Evolutionary conservation across 2,797 vertebrate species (phyloP).

Genomic region (Silurus aristotelis): DNA sequence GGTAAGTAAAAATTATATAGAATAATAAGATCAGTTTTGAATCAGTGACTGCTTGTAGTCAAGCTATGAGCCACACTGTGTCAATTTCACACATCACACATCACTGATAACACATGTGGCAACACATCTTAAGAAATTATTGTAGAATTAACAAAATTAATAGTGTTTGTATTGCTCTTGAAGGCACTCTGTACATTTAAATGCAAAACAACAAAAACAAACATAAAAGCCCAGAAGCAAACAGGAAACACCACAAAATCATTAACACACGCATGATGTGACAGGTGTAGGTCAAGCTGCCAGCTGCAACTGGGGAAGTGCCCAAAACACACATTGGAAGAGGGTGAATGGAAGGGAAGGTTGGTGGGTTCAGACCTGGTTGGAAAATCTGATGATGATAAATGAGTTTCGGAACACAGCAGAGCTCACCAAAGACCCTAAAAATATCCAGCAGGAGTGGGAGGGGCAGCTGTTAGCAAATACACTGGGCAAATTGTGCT

Average conservation of each 20-base stretch:
- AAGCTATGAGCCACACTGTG: neutral
- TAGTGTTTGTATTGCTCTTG: neutral
- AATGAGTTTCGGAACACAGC: slow-evolving; percentile 54
- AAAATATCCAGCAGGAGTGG: slow-evolving; percentile 31
- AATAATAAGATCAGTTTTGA: neutral
- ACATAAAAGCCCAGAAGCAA: neutral
- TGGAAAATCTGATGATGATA: slow-evolving; percentile 64
- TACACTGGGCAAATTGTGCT: slow-evolving; percentile 11
- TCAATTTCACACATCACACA: neutral
- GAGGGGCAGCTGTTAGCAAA: slow-evolving; percentile 10
- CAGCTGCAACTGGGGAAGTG: slow-evolving; percentile 59
- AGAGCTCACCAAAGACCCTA: slow-evolving; percentile 20
- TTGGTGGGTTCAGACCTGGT: slow-evolving; percentile 39
- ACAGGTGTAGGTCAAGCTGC: slow-evolving; percentile 63
- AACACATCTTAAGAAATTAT: neutral
- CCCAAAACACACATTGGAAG: slow-evolving; percentile 52
- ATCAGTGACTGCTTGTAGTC: neutral
- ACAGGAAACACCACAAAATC: neutral
- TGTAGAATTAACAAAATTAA: neutral
- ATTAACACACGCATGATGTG: slow-evolving; percentile 28
- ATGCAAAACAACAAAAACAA: neutral
- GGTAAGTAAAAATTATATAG: too few species aligned
- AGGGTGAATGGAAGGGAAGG: slow-evolving; percentile 18
- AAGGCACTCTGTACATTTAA: neutral
- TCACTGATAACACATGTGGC: neutral